Percentiles rank a stretch among this genome's conserved stretches.
These are phyloP conservation scores for Gallinago jamesoni DNA, from an alignment of 2,113 vertebrate species.

Conservation along the genomic window DNA sequence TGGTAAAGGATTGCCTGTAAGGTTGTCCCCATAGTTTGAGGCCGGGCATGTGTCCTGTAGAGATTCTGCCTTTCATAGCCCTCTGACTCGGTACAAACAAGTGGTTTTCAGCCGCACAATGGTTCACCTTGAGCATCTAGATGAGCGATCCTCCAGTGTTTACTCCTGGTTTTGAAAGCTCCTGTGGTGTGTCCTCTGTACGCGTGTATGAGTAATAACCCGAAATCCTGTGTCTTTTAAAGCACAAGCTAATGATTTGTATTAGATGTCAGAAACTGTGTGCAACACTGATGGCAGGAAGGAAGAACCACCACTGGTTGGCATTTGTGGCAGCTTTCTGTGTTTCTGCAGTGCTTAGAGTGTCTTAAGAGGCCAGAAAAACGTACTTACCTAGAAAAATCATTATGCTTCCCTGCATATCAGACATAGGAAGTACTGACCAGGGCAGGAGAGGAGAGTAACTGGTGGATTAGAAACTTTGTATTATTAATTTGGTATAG, in stretches of 20 bases:
- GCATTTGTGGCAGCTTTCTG: neutral
- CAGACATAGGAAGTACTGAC: accelerated
- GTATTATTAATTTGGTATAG: neutral
- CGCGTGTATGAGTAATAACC: neutral
- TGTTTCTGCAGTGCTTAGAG: neutral
- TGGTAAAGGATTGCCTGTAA: neutral
- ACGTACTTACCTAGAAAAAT: neutral
- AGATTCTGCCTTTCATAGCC: neutral
- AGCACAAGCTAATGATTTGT: neutral
- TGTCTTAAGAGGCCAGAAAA: neutral
- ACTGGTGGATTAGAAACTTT: neutral
- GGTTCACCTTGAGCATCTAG: neutral
- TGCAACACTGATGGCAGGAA: neutral
- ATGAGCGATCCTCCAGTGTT: neutral
- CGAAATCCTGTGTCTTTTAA: neutral
- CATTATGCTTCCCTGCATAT: too few species aligned
- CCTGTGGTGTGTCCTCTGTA: neutral
- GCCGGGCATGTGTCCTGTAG: neutral
- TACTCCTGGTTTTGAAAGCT: neutral
- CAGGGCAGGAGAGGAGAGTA: neutral
- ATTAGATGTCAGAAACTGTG: neutral
- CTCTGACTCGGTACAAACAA: accelerated
- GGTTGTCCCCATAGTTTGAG: neutral
- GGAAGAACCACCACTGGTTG: neutral
- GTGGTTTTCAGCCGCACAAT: neutral